Percentiles rank a stretch among this genome's conserved stretches.
phyloP scores from a whole-genome alignment of 2,113 vertebrate species.

The Syngnathus floridae region DNA sequence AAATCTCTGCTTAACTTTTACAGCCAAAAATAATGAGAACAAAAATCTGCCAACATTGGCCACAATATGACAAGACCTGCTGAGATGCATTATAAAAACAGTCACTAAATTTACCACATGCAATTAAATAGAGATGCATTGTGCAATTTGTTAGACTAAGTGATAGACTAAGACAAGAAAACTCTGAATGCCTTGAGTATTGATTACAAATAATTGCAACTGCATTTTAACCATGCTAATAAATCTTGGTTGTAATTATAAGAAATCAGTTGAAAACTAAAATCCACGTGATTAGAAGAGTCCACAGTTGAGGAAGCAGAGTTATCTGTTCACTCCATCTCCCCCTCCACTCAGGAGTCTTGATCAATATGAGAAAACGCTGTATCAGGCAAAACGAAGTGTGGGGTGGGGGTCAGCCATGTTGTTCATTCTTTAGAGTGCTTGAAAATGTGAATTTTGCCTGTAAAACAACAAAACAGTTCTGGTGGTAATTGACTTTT shows the following conservation, averaged over 20 bases:
- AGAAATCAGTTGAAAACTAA: constrained; percentile 20
- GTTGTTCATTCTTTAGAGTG: constrained; percentile 47
- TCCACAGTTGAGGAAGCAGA: constrained; percentile 23
- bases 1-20: background rate
- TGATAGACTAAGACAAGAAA: background rate
- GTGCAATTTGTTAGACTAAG: background rate
- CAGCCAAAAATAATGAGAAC: background rate
- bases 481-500: constrained; percentile 36
- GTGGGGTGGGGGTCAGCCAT: constrained; percentile 45
- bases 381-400: constrained; percentile 59
- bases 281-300: constrained; percentile 25
- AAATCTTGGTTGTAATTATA: constrained; percentile 23
- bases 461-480: constrained; percentile 16
- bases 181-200: background rate
- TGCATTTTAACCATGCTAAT: constrained; percentile 20
- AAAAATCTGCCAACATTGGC: background rate
- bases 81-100: background rate
- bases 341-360: constrained; percentile 14
- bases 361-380: constrained; percentile 51
- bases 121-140: background rate
- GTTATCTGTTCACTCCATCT: constrained; percentile 37
- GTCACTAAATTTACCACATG: background rate
- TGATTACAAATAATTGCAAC: background rate
- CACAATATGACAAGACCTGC: background rate
- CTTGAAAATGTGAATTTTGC: constrained; percentile 30